These are phyloP conservation scores for Campylomormyrus tamandua DNA, from an alignment of 2,113 vertebrate genomes.

Conservation along the genomic window DNA sequence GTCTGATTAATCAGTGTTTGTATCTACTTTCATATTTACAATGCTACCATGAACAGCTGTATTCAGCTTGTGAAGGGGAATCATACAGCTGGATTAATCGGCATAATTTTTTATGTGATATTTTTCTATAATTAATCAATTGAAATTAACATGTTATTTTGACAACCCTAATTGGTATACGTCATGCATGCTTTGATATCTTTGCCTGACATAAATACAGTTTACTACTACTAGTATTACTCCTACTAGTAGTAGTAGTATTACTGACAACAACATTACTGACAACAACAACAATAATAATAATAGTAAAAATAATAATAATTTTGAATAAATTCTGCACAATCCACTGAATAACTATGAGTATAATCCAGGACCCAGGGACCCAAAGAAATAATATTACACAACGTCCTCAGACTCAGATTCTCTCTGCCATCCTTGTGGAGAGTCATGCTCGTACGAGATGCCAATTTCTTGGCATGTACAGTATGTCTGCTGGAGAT, in stretches of 20 bases:
- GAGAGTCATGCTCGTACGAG: neutral
- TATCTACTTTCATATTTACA: neutral
- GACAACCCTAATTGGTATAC: neutral
- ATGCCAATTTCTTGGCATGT: neutral
- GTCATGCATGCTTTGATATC: neutral
- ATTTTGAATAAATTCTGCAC: neutral
- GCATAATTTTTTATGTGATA: neutral
- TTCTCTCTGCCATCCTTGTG: neutral
- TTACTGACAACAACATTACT: neutral
- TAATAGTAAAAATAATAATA: neutral
- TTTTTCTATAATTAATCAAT: neutral
- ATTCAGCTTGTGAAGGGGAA: neutral
- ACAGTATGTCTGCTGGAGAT: neutral
- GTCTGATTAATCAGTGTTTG: too few relatives aligned
- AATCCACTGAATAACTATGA: neutral
- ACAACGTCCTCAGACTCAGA: neutral
- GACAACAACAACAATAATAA: neutral
- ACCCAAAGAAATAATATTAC: neutral
- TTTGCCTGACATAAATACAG: neutral
- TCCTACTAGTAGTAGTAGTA: too few relatives aligned
- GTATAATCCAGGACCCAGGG: neutral
- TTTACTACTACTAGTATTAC: neutral
- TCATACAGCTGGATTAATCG: neutral
- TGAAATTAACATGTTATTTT: neutral
- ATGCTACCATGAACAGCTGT: neutral